phyloP scores from a whole-genome alignment of 1,140 invertebrate species.

The Apis florea region DNA sequence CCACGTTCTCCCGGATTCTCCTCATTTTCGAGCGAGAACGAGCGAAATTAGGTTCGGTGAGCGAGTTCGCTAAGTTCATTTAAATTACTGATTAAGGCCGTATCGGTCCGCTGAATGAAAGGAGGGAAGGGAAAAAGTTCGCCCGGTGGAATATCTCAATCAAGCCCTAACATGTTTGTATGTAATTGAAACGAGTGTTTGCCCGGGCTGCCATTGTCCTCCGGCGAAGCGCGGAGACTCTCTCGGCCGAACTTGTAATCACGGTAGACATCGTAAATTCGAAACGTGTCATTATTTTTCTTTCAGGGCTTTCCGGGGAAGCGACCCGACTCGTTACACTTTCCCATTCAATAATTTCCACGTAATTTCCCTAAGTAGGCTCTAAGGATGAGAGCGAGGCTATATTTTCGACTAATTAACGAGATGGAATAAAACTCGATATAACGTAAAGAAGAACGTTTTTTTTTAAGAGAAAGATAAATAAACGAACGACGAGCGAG shows the following conservation, averaged over 20 bases:
- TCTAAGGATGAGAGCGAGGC: not conserved
- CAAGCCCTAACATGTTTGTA: slow-evolving; percentile 1
- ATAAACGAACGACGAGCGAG: not conserved
- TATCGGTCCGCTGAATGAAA: not conserved
- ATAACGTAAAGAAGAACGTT: no score
- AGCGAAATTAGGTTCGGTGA: no score
- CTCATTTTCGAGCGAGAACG: no score
- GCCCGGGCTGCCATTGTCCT: not conserved
- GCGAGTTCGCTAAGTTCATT: not conserved
- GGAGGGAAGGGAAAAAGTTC: not conserved
- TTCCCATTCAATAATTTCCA: slow-evolving; percentile 1
- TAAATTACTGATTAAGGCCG: not conserved
- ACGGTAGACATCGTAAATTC: slow-evolving; percentile 23
- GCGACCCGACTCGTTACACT: not conserved
- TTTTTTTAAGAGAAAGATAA: not conserved
- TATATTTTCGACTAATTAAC: not conserved
- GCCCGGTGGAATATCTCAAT: not conserved
- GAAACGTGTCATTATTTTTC: slow-evolving; percentile 17
- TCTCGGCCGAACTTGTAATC: slow-evolving; percentile 23
- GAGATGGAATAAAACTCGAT: not conserved
- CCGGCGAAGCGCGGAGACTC: not conserved
- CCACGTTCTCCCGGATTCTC: no score
- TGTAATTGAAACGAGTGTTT: slow-evolving; percentile 8
- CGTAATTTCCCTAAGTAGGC: not conserved
- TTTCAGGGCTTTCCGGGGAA: not conserved